Evolutionary conservation across 2,113 vertebrate species (phyloP).

Genomic region (Silurus meridionalis): DNA sequence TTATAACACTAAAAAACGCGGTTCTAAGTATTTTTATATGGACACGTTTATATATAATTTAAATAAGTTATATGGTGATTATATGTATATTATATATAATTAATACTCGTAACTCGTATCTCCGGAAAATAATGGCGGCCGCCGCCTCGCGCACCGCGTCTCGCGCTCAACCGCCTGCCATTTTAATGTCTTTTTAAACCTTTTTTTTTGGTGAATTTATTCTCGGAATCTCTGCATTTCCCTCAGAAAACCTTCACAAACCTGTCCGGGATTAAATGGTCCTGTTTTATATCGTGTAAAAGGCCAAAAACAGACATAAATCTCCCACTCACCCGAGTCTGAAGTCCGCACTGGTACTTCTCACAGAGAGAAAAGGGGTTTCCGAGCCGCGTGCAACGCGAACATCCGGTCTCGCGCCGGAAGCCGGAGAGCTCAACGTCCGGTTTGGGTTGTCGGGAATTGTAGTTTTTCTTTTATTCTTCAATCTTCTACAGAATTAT

Average conservation of each 20-base stretch:
- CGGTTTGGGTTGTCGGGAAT: constrained; percentile 27
- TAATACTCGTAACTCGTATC: neutral
- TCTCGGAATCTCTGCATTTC: accelerated
- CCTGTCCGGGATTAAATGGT: accelerated
- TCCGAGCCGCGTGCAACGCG: constrained; percentile 47
- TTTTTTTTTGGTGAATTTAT: neutral
- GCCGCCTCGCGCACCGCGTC: neutral
- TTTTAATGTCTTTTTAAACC: neutral
- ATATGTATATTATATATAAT: too few relatives aligned
- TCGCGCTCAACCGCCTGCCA: neutral
- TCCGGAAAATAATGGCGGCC: neutral
- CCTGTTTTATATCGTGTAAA: neutral
- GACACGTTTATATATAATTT: too few relatives aligned
- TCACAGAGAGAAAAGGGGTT: constrained; percentile 74
- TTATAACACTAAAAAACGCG: too few relatives aligned
- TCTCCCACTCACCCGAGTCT: constrained; percentile 68
- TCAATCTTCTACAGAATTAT: too few relatives aligned
- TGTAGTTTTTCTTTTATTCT: neutral
- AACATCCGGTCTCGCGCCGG: constrained; percentile 63
- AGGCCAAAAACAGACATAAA: neutral
- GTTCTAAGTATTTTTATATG: too few relatives aligned
- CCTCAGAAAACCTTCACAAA: neutral
- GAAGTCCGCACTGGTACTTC: constrained; percentile 62
- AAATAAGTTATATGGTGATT: too few relatives aligned
- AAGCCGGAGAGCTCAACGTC: constrained; percentile 38